Evolutionary conservation across 2,113 vertebrate species (phyloP), one percentile per base, ranked within the genome.

Genomic region (Syngnathus floridae): DNA sequence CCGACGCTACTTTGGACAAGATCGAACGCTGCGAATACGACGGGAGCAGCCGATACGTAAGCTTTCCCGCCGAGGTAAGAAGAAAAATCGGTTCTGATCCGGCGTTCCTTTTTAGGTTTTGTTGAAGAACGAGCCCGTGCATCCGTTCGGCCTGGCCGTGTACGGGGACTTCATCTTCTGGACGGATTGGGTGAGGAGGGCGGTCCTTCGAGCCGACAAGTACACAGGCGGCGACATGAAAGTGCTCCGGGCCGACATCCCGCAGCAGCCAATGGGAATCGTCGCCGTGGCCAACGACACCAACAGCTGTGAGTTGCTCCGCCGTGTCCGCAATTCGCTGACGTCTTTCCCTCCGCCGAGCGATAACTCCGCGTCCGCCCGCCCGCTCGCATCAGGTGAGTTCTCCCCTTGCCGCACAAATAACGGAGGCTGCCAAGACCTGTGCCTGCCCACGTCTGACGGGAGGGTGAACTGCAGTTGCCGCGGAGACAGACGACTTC

Each of bases 201-300:
- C 97, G 0, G 97, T 99, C 73, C 94, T 98, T 1, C 87, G 97
- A 0, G 95, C 95, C 12, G 95, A 97, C 90, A 99, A 99, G 70
- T 94, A 94, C 14, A 91, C 94, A 16, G 97, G 97, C 43, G 92
- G 91, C 0, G 94, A 98, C 82, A 96, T 98, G 92, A 95, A 96
- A 73, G 91, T 97, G 7, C 89, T 99, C 70, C 92, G 97, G 0
- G 95, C 95, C 0, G 97, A 99, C 91, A 99, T 98, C 64, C 97
- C 97, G 36, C 97, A 99, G 84, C 97, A 99, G 87, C 97, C 97
- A 35, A 99, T 99, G 97, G 97, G 96, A 62, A 98, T 99, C 72
- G 91, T 95, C 0, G 97, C 97, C 0, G 94, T 99, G 90, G 95
- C 97, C 84, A 98, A 99, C 0, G 95, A 98, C 90, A 98, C 96